Evolutionary conservation across 2,888 invertebrate genomes (phyloP).

Genomic region (Rhingia rostrata): DNA sequence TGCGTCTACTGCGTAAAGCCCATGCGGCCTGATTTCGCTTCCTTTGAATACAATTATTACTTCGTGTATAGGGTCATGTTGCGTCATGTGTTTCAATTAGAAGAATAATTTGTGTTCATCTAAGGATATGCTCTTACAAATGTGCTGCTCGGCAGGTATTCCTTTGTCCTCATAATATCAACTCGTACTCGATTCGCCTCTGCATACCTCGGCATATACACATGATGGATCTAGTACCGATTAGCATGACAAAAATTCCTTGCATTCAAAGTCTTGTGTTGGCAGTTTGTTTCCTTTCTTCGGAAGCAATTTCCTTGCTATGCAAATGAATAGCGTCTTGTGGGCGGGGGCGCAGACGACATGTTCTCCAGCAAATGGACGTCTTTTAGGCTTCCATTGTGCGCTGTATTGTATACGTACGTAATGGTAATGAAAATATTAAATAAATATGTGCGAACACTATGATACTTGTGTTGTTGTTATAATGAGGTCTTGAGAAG

Average conservation of each 20-base stretch:
- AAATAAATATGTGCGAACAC: conserved; percentile 17
- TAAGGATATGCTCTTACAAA: neutral
- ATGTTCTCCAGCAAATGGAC: conserved; percentile 11
- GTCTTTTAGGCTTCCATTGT: conserved; percentile 5
- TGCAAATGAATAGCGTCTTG: conserved; percentile 17
- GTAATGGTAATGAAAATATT: conserved; percentile 38
- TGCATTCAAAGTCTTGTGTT: neutral
- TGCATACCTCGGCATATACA: neutral
- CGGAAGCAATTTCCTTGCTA: conserved; percentile 17
- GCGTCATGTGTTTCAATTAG: conserved; percentile 32
- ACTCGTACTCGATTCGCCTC: neutral
- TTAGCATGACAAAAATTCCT: conserved; percentile 37
- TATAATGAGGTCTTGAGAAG: conserved; percentile 16
- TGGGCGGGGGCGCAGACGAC: neutral
- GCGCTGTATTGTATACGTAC: conserved; percentile 12
- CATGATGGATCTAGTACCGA: conserved; percentile 12
- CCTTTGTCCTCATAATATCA: too few species aligned
- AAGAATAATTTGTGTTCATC: conserved; percentile 35
- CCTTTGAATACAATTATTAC: conserved; percentile 11
- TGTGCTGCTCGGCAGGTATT: too few species aligned
- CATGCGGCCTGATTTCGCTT: too few species aligned
- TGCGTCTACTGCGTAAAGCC: neutral
- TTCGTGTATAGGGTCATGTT: conserved; percentile 8
- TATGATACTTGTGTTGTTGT: neutral
- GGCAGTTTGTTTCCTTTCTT: too few species aligned